Evolutionary conservation across 2,888 invertebrate genomes (phyloP).

Genomic region (Vanessa cardui): DNA sequence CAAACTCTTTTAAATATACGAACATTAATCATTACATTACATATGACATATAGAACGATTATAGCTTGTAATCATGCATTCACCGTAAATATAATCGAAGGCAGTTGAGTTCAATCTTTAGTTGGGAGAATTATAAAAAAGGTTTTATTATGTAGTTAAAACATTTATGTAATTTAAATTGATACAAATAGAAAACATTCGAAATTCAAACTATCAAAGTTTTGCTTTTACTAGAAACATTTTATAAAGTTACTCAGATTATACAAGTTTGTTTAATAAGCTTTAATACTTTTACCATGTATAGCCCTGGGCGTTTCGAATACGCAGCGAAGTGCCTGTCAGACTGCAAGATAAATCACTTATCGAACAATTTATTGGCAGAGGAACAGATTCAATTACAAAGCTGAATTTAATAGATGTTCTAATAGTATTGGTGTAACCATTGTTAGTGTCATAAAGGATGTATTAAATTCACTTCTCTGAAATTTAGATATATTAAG

Average conservation of each 20-base stretch:
- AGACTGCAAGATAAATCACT: constrained; percentile 52
- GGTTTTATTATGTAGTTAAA: no score
- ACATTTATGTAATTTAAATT: no score
- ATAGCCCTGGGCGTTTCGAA: constrained; percentile 37
- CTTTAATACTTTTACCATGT: constrained; percentile 36
- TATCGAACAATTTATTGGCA: constrained; percentile 52
- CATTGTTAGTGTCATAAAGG: constrained; percentile 10
- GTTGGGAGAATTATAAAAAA: no score
- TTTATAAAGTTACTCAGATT: not conserved
- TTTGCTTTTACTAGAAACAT: not conserved
- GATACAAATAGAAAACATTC: not conserved
- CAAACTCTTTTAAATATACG: no score
- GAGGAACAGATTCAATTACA: constrained; percentile 54
- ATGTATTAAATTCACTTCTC: not conserved
- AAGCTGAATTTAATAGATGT: constrained; percentile 47
- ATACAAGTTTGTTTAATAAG: constrained; percentile 25
- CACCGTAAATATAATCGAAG: no score
- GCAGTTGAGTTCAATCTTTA: no score
- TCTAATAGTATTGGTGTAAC: constrained; percentile 41
- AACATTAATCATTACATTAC: no score
- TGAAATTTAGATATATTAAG: not conserved
- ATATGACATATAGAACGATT: no score
- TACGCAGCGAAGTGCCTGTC: constrained; percentile 46
- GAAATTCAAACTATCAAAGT: not conserved
- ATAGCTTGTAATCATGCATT: no score